Conservation (phyloP, 2,797 vertebrate genomes). For the Neosilurus hyrtlii region DNA sequence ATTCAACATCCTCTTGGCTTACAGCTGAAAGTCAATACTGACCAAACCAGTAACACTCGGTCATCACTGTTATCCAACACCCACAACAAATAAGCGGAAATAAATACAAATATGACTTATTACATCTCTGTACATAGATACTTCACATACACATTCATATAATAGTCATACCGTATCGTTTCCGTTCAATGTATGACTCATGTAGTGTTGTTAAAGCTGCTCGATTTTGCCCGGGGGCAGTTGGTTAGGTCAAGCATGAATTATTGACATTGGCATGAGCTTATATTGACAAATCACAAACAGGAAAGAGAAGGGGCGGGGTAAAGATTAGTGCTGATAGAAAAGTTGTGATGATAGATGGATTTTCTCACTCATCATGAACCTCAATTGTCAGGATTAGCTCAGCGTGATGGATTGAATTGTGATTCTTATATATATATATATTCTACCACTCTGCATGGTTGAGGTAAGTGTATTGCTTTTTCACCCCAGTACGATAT, state of each 20-base stretch:
- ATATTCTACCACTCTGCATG: neutral
- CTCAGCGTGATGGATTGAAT: neutral
- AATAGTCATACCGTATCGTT: neutral
- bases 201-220: slow-evolving; percentile 17
- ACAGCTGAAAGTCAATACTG: slow-evolving; percentile 69
- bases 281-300: slow-evolving; percentile 50
- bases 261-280: slow-evolving; percentile 60
- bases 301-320: slow-evolving; percentile 52
- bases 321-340: slow-evolving; percentile 46
- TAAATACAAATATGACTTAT: neutral
- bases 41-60: slow-evolving; percentile 22
- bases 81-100: neutral
- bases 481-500: neutral
- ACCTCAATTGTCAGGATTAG: slow-evolving; percentile 17
- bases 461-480: slow-evolving; percentile 32
- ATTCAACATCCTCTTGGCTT: slow-evolving; percentile 69
- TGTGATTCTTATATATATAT: neutral
- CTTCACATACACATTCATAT: neutral
- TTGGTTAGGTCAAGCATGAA: slow-evolving; percentile 41
- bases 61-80: slow-evolving; percentile 20
- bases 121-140: neutral
- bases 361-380: slow-evolving; percentile 42
- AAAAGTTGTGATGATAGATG: slow-evolving; percentile 49
- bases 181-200: slow-evolving; percentile 30
- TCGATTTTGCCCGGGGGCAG: slow-evolving; percentile 37